Conservation (phyloP, 2,888 invertebrate genomes). For the Drosophila testacea region DNA sequence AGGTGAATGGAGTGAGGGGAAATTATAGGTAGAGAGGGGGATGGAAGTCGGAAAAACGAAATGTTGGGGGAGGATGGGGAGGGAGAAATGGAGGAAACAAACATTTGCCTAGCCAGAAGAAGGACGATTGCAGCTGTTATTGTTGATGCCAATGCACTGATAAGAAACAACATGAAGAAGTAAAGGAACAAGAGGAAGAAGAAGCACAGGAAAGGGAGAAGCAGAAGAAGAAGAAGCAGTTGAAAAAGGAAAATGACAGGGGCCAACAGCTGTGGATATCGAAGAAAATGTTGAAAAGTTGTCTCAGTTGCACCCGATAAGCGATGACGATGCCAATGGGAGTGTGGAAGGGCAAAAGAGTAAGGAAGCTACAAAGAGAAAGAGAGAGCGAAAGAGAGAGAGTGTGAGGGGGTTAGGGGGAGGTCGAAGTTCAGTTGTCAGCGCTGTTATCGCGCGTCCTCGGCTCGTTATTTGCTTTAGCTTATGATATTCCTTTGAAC, state of each 20-base stretch:
- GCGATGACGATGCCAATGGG: constrained; percentile 11
- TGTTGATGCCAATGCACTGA: constrained; percentile 99
- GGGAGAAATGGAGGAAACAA: constrained; percentile 26
- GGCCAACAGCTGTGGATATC: constrained; percentile 6
- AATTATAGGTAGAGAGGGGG: not conserved
- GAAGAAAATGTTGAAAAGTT: constrained; percentile 24
- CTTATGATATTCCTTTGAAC: constrained; percentile 72
- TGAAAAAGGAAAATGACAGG: constrained; percentile 1
- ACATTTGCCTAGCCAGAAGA: constrained; percentile 60
- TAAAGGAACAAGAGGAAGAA: not conserved
- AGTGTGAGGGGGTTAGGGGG: not conserved
- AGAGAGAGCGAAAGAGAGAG: not conserved
- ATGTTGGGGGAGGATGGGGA: not conserved
- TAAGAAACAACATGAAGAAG: constrained; percentile 44
- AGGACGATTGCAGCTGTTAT: constrained; percentile 95
- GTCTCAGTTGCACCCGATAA: constrained; percentile 30
- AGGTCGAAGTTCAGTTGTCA: constrained; percentile 24
- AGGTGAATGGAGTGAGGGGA: not conserved
- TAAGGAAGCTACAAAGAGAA: no score
- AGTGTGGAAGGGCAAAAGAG: not conserved
- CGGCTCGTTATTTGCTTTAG: constrained; percentile 54
- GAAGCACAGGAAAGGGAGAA: not conserved
- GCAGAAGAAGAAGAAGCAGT: not conserved
- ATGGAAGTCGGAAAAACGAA: no score
- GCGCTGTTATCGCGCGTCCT: constrained; percentile 48